phyloP scores from a whole-genome alignment of 2,113 vertebrate genomes.

The Zeus faber region DNA sequence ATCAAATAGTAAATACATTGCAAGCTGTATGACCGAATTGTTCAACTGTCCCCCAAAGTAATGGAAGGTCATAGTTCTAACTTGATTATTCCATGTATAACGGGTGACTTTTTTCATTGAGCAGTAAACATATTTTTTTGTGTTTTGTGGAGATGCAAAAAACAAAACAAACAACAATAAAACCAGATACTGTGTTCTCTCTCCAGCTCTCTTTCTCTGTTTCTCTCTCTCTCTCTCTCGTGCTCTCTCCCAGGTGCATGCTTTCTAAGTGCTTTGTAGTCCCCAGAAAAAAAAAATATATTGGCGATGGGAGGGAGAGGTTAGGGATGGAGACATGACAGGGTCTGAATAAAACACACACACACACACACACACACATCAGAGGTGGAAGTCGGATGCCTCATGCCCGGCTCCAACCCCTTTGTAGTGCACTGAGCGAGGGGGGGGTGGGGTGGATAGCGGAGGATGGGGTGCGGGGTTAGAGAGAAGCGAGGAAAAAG shows the following conservation, averaged over 20 bases:
- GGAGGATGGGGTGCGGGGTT: constrained; percentile 14
- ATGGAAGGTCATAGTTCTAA: too few relatives aligned
- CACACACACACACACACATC: constrained; percentile 41
- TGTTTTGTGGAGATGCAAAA: too few relatives aligned
- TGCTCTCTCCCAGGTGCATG: constrained; percentile 29
- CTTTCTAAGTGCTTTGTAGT: constrained; percentile 43
- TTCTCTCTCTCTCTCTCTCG: neutral
- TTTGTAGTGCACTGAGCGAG: constrained; percentile 71
- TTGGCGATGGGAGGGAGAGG: constrained; percentile 33
- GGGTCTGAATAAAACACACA: neutral
- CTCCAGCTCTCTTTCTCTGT: neutral
- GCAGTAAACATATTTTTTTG: too few relatives aligned
- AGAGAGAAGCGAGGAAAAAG: too few relatives aligned
- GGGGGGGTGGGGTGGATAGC: constrained; percentile 51
- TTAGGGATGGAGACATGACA: too few relatives aligned
- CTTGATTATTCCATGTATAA: too few relatives aligned
- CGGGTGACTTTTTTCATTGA: too few relatives aligned
- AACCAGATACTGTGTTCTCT: too few relatives aligned
- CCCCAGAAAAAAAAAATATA: constrained; percentile 27
- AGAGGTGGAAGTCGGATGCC: constrained; percentile 53
- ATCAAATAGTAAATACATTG: too few relatives aligned
- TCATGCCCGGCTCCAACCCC: constrained; percentile 41
- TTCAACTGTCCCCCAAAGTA: too few relatives aligned
- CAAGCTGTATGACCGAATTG: too few relatives aligned
- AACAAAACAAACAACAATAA: too few relatives aligned